Conservation (phyloP, 2,113 vertebrate genomes). For the Ammodramus savannarum region DNA sequence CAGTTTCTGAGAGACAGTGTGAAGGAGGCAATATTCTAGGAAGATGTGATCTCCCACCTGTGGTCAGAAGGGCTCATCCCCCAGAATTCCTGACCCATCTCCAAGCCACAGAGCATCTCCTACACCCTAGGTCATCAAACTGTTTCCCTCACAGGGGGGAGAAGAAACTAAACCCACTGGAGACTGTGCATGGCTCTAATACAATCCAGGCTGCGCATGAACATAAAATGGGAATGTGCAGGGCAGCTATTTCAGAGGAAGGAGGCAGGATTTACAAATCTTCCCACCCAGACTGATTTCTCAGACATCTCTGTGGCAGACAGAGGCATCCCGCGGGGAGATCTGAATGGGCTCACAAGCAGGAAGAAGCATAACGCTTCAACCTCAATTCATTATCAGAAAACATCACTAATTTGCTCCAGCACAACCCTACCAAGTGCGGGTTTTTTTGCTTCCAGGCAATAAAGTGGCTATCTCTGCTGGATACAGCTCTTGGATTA, state of each 20-base stretch:
- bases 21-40: not conserved
- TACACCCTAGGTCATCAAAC: not conserved
- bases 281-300: slow-evolving; percentile 23
- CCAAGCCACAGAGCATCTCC: not conserved
- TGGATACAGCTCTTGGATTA: not conserved
- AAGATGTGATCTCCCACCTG: not conserved
- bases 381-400: slow-evolving; percentile 52
- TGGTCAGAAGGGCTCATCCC: not conserved
- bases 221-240: not conserved
- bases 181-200: not conserved
- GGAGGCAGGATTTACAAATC: not conserved
- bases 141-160: not conserved
- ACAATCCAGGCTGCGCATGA: not conserved
- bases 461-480: not conserved
- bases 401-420: slow-evolving; percentile 23
- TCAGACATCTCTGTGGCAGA: not conserved
- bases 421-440: not conserved
- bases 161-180: not conserved
- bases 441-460: not conserved
- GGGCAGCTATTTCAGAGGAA: not conserved
- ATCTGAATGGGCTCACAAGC: not conserved
- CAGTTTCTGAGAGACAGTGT: not conserved
- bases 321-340: not conserved
- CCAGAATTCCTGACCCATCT: not conserved
- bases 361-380: not conserved